These are phyloP conservation scores for Melitaea cinxia DNA, from an alignment of 1,140 invertebrate species.

Conservation along the genomic window DNA sequence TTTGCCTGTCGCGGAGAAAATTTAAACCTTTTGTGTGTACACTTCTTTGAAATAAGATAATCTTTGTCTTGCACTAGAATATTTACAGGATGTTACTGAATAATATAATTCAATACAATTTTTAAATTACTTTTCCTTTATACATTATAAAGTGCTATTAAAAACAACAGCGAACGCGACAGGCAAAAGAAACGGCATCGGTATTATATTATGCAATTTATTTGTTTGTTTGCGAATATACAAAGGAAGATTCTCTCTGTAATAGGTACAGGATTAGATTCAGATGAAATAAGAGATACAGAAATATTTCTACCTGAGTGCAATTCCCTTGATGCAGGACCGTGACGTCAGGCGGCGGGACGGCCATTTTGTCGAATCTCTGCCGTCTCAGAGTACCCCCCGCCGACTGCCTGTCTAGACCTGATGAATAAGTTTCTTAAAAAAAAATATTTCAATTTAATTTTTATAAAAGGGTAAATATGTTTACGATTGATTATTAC, in stretches of 20 bases:
- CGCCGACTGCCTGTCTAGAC: slow-evolving; percentile 64
- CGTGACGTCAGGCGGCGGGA: slow-evolving; percentile 77
- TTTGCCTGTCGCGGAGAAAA: too few relatives aligned
- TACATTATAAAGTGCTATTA: too few relatives aligned
- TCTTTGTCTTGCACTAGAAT: too few relatives aligned
- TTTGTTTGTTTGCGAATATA: slow-evolving; percentile 2
- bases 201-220: neutral
- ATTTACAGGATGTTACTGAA: too few relatives aligned
- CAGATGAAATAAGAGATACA: slow-evolving; percentile 3
- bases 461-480: slow-evolving; percentile 3
- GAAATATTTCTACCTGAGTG: slow-evolving; percentile 58
- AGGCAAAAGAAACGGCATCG: neutral
- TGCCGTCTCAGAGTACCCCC: slow-evolving; percentile 74
- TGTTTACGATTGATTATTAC: neutral
- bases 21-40: too few relatives aligned
- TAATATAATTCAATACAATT: too few relatives aligned
- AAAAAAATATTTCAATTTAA: neutral
- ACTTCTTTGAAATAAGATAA: too few relatives aligned
- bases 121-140: too few relatives aligned
- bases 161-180: too few relatives aligned
- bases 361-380: slow-evolving; percentile 72
- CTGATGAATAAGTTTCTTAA: slow-evolving; percentile 6
- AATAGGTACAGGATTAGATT: slow-evolving; percentile 5
- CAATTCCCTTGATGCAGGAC: slow-evolving; percentile 76
- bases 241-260: neutral